A percentile compares a stretch with the other conserved stretches of the same genome.
phyloP scores from a whole-genome alignment of 1,140 invertebrate species.

The Sycophila sp. region DNA sequence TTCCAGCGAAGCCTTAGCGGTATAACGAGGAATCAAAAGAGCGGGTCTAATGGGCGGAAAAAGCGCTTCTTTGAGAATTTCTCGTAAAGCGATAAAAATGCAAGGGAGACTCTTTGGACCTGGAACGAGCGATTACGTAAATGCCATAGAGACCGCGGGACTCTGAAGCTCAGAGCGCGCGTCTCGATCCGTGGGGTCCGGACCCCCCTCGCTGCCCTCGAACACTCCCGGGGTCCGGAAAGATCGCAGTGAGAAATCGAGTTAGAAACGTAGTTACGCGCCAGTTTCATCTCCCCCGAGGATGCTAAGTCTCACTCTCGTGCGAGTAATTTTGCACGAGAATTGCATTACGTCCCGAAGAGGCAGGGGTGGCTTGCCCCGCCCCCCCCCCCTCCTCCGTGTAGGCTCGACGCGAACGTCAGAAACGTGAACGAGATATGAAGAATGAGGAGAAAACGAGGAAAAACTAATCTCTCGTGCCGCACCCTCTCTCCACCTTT shows the following conservation, averaged over 20 bases:
- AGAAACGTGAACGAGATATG: conserved; percentile 20
- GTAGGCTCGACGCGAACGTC: conserved; percentile 28
- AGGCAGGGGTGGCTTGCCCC: background rate
- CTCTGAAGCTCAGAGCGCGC: conserved; percentile 21
- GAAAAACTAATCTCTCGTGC: conserved; percentile 27
- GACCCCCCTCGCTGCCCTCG: conserved; percentile 4
- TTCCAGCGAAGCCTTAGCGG: too few species aligned
- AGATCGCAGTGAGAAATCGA: conserved; percentile 50
- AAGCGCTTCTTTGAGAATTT: too few species aligned
- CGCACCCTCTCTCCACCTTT: too few species aligned
- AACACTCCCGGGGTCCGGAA: conserved; percentile 36
- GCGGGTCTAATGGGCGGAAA: too few species aligned
- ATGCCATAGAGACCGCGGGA: conserved; percentile 28
- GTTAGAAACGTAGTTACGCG: conserved; percentile 53
- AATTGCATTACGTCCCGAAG: conserved; percentile 49
- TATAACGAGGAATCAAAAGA: too few species aligned
- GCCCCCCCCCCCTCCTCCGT: background rate
- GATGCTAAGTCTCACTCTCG: conserved; percentile 37
- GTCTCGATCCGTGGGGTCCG: conserved; percentile 4
- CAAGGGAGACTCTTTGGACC: background rate
- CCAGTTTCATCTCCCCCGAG: conserved; percentile 48
- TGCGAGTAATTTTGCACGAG: conserved; percentile 47
- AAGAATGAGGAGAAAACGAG: conserved; percentile 18
- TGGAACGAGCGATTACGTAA: conserved; percentile 38
- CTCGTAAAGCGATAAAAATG: too few species aligned